Evolutionary conservation across 2,888 invertebrate genomes (phyloP).

Genomic region (Lithophane ornitopus): DNA sequence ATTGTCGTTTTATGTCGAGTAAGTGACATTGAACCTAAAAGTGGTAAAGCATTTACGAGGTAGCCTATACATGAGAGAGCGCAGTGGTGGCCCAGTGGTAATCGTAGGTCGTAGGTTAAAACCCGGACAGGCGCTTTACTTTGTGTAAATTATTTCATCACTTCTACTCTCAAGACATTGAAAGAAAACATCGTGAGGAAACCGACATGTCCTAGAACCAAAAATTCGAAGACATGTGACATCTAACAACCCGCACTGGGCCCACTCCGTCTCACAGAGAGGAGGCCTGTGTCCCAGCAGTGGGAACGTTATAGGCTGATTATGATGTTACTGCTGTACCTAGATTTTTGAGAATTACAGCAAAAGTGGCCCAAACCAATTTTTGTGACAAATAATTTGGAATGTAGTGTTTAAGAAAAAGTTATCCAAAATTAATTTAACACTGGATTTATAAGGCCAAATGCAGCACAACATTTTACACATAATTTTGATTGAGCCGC

Average conservation of each 20-base stretch:
- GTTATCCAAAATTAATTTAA: neutral
- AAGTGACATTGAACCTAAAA: too few species aligned
- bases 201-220: too few species aligned
- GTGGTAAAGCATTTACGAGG: too few species aligned
- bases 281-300: neutral
- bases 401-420: neutral
- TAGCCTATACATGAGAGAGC: too few species aligned
- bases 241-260: too few species aligned
- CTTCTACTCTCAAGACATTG: too few species aligned
- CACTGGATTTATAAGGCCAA: neutral
- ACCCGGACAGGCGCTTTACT: too few species aligned
- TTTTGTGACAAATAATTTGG: slow-evolving; percentile 3
- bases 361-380: slow-evolving; percentile 6
- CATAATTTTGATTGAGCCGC: neutral
- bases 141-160: too few species aligned
- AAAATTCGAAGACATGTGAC: too few species aligned
- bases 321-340: neutral
- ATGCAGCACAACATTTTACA: neutral
- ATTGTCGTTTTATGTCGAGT: too few species aligned
- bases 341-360: neutral
- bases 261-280: neutral
- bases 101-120: too few species aligned
- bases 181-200: neutral
- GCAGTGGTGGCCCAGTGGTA: too few species aligned
- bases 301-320: neutral